Base-by-base conservation (phyloP, 2,888 invertebrate species). In the Amphiduros pacificus region DNA sequence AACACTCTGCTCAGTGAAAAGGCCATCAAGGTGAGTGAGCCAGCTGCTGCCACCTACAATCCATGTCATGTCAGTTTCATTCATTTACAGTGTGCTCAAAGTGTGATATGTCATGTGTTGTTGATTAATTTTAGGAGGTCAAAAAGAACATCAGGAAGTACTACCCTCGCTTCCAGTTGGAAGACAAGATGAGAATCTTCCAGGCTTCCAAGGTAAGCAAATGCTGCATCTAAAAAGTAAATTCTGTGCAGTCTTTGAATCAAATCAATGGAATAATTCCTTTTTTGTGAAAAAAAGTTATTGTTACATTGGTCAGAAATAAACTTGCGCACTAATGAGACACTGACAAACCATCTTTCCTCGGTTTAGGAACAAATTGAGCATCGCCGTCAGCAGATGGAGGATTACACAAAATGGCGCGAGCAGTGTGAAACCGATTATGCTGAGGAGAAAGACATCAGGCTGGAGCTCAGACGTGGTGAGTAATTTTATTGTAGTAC, bases 91-190 rank as follows among this genome's bases (percentile, higher is more conserved):
- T n/a, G n/a, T n/a, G n/a, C n/a, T n/a, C n/a, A n/a, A n/a, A n/a
- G n/a, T n/a, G n/a, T n/a, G n/a, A n/a, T n/a, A n/a, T n/a, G n/a
- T n/a, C n/a, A n/a, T n/a, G n/a, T n/a, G n/a, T n/a, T n/a, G n/a
- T n/a, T 4, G 44, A 6, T 53, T 48, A 22, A 24, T 67, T 67
- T 76, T 91, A 94, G 85, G 95, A 98, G 41, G 93, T 96, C 69
- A 94, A 93, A 85, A 98, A 96, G 87, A 96, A 93, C 83, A 87
- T 99, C 79, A 99, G 98, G 87, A 95, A 94, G 81, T 97, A 94
- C 86, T 93, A 94, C 77, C 89, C 92, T 28, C 91, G 92, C 83
- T 99, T 99, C 82, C 97, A 98, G 83, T 91, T 91, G 77, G 95
- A 98, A 85, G 99, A 99, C 85, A 90, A 93, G 65, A 90, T 94